Evolutionary conservation across 2,888 invertebrate species (phyloP).

Genomic region (Onthophagus sagittarius): DNA sequence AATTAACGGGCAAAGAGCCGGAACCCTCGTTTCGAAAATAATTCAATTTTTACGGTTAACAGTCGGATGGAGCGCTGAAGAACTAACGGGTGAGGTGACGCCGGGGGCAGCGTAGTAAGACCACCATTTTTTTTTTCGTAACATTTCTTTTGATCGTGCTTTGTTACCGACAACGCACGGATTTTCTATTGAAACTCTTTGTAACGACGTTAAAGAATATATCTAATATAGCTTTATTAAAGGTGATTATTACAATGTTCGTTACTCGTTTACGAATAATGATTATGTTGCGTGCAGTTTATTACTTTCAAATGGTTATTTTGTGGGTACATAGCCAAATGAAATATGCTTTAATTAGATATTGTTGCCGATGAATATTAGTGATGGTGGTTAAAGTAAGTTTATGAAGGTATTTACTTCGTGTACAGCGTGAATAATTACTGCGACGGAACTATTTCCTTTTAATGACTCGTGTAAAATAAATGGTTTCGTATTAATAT

Average conservation of each 20-base stretch:
- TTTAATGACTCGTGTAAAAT: too few species aligned
- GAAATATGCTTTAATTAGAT: too few species aligned
- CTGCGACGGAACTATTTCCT: too few species aligned
- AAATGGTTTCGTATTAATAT: too few species aligned
- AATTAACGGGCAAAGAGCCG: conserved; percentile 8
- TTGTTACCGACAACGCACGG: neutral
- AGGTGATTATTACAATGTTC: neutral
- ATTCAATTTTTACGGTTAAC: conserved; percentile 12
- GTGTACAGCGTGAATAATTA: too few species aligned
- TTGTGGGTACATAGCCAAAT: too few species aligned
- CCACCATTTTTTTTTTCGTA: neutral
- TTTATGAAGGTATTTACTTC: too few species aligned
- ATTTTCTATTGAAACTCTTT: neutral
- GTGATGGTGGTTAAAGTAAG: too few species aligned
- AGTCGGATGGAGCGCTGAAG: neutral
- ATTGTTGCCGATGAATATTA: too few species aligned
- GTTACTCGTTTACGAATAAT: too few species aligned
- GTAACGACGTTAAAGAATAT: neutral
- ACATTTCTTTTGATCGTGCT: neutral
- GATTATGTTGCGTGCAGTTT: too few species aligned
- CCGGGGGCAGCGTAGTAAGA: neutral
- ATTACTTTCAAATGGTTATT: too few species aligned
- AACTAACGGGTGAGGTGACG: neutral
- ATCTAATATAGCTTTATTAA: neutral
- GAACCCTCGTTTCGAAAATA: conserved; percentile 9